Evolutionary conservation across 2,888 invertebrate species (phyloP).

Genomic region (Athalia rosae): DNA sequence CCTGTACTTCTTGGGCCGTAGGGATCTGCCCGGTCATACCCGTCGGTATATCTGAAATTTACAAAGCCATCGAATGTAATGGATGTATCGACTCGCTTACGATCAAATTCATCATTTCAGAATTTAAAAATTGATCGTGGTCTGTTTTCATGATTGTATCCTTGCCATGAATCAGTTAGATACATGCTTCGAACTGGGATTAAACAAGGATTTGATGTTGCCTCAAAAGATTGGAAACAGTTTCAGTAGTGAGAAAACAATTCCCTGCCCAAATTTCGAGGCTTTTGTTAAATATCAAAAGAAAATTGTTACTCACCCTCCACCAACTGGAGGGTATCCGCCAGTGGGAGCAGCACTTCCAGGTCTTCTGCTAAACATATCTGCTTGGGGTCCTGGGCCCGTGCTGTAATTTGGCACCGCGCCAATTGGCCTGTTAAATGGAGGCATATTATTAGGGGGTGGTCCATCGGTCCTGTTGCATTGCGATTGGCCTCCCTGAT

Average conservation of each 20-base stretch:
- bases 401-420: constrained; percentile 69
- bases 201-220: constrained; percentile 32
- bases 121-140: background rate
- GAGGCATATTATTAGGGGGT: constrained; percentile 58
- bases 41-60: constrained; percentile 67
- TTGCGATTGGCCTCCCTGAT: constrained; percentile 52
- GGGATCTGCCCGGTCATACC: constrained; percentile 71
- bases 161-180: constrained; percentile 44
- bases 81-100: too few species aligned
- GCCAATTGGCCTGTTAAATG: constrained; percentile 68
- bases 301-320: constrained; percentile 64
- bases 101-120: too few species aligned
- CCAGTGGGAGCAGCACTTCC: constrained; percentile 69
- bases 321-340: constrained; percentile 70
- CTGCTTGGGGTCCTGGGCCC: constrained; percentile 71
- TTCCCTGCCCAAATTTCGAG: constrained; percentile 42
- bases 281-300: constrained; percentile 2
- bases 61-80: too few species aligned
- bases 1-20: constrained; percentile 71
- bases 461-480: constrained; percentile 54
- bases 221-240: constrained; percentile 40
- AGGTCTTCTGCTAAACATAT: constrained; percentile 71
- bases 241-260: constrained; percentile 10
- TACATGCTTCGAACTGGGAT: constrained; percentile 25
- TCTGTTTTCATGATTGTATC: background rate